Conservation (phyloP, 1,140 invertebrate genomes). For the Aphidius ervi region DNA sequence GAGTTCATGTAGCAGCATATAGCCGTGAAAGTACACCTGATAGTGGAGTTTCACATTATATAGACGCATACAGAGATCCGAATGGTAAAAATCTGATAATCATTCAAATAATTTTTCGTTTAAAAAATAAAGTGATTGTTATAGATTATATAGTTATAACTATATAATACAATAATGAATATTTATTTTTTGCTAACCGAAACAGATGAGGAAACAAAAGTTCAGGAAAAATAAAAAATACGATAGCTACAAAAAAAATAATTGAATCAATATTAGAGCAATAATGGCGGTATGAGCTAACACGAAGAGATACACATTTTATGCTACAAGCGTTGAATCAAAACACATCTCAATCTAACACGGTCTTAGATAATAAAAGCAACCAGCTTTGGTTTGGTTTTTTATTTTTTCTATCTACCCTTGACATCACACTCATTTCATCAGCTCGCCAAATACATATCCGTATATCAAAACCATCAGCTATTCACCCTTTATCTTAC, state of each 20-base stretch:
- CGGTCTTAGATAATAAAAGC: conserved; percentile 27
- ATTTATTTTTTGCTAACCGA: too few relatives aligned
- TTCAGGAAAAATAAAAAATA: too few relatives aligned
- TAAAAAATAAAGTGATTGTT: neutral
- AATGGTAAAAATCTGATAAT: conserved; percentile 60
- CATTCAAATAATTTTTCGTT: conserved; percentile 10
- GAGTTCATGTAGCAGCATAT: conserved; percentile 60
- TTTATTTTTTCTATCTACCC: neutral
- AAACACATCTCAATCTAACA: conserved; percentile 43
- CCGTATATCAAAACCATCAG: conserved; percentile 14
- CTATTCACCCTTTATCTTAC: conserved; percentile 16
- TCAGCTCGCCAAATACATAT: conserved; percentile 20
- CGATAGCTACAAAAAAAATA: conserved; percentile 22
- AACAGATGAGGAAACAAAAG: neutral
- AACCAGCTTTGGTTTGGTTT: conserved; percentile 11
- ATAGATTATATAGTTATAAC: too few relatives aligned
- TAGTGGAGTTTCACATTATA: conserved; percentile 77
- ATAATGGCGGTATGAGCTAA: too few relatives aligned
- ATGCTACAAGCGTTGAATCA: conserved; percentile 43
- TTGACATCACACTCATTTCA: conserved; percentile 15
- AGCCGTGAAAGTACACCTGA: conserved; percentile 80
- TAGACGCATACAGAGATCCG: conserved; percentile 78
- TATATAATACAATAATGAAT: too few relatives aligned
- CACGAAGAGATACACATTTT: too few relatives aligned
- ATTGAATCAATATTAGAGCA: too few relatives aligned